Percentiles rank a stretch among this genome's conserved stretches.
phyloP scores from a whole-genome alignment of 2,113 vertebrate genomes.

The Podarcis muralis region DNA sequence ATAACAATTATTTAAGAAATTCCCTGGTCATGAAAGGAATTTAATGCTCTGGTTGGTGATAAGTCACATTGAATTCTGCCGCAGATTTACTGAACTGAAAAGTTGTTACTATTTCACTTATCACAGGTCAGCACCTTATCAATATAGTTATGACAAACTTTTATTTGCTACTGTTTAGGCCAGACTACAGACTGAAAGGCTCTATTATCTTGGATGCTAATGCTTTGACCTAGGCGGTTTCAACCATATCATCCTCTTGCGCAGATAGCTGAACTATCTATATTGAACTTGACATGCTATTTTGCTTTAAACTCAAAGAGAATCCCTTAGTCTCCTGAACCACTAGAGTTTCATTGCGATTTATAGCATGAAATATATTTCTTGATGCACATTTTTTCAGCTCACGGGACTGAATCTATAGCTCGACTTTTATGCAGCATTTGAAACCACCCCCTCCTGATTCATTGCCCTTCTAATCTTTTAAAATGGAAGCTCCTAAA shows the following conservation, averaged over 20 bases:
- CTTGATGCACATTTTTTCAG: constrained; percentile 31
- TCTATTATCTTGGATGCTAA: constrained; percentile 37
- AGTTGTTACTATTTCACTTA: background rate
- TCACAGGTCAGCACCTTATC: background rate
- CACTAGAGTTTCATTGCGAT: constrained; percentile 36
- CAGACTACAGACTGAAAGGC: background rate
- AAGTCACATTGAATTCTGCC: background rate
- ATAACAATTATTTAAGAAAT: too few relatives aligned
- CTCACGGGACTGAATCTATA: background rate
- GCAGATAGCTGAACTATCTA: constrained; percentile 33
- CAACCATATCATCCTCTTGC: constrained; percentile 44
- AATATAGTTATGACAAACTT: constrained; percentile 15
- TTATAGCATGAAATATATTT: constrained; percentile 22
- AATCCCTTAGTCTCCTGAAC: background rate
- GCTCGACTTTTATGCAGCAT: constrained; percentile 3
- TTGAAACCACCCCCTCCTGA: background rate
- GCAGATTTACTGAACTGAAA: background rate
- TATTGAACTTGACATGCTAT: constrained; percentile 13
- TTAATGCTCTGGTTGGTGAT: background rate
- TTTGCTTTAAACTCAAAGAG: constrained; percentile 50
- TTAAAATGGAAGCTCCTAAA: background rate
- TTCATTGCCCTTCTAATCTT: background rate
- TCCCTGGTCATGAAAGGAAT: too few relatives aligned
- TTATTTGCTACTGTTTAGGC: constrained; percentile 11
- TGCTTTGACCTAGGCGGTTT: constrained; percentile 28